Evolutionary conservation across 1,140 invertebrate species (phyloP).

Genomic region (Drosophila lowei): DNA sequence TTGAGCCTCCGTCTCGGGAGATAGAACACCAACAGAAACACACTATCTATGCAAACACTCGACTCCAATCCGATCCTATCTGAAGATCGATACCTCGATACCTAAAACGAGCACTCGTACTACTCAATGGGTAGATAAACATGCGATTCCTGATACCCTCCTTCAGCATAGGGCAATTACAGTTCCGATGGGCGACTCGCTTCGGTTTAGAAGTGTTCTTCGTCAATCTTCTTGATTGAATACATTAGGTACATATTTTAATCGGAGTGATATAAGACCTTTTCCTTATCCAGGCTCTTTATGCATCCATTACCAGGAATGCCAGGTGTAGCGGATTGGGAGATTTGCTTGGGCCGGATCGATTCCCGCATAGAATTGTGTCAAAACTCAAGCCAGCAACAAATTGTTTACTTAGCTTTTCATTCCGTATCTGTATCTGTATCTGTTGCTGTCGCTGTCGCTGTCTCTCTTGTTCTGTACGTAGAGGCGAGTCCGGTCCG

Average conservation of each 20-base stretch:
- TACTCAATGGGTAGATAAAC: slow-evolving; percentile 21
- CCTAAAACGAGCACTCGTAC: background rate
- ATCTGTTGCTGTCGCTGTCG: slow-evolving; percentile 8
- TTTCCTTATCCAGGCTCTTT: too few relatives aligned
- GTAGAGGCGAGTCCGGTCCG: slow-evolving; percentile 35
- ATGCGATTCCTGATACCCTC: slow-evolving; percentile 4
- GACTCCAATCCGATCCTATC: slow-evolving; percentile 25
- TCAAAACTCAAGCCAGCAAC: slow-evolving; percentile 73
- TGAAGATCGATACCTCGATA: slow-evolving; percentile 30
- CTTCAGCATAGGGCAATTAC: too few relatives aligned
- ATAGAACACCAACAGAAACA: slow-evolving; percentile 17
- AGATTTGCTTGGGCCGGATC: slow-evolving; percentile 21
- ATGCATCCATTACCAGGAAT: too few relatives aligned
- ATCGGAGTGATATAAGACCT: too few relatives aligned
- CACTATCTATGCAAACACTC: slow-evolving; percentile 33
- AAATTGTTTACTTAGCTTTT: slow-evolving; percentile 47
- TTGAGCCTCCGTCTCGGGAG: background rate
- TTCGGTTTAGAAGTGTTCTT: too few relatives aligned
- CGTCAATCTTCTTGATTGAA: too few relatives aligned
- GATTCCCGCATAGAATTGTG: slow-evolving; percentile 53
- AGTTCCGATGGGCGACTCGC: too few relatives aligned
- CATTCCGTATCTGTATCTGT: slow-evolving; percentile 40
- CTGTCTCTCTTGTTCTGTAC: background rate
- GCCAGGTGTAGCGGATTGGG: background rate
- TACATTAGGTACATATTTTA: too few relatives aligned